Evolutionary conservation across 2,113 vertebrate genomes (phyloP).

Genomic region (Oncorhynchus kisutch): DNA sequence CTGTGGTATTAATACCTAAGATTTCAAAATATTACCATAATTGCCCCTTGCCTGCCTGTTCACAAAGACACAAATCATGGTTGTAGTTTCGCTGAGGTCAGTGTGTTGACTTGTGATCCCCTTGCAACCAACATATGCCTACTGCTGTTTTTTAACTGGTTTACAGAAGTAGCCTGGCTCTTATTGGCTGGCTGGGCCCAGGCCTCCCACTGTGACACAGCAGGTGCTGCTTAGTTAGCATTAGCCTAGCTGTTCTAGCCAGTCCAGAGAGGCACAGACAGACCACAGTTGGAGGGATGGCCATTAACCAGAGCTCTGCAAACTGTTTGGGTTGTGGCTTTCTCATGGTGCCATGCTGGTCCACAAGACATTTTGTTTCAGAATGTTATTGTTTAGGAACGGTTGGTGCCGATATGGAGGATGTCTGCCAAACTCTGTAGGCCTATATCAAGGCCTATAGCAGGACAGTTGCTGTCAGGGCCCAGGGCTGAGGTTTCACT

Average conservation of each 20-base stretch:
- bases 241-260: conserved; percentile 29
- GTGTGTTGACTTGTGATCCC: conserved; percentile 9
- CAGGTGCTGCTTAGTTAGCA: conserved; percentile 48
- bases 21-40: background rate
- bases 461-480: background rate
- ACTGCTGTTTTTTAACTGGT: conserved; percentile 40
- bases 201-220: conserved; percentile 44
- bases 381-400: background rate
- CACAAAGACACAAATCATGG: background rate
- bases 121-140: conserved; percentile 15
- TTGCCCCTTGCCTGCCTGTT: background rate
- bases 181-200: conserved; percentile 53
- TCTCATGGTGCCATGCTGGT: background rate
- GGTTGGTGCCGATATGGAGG: background rate
- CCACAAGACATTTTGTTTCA: background rate
- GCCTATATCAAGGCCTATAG: background rate
- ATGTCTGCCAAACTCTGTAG: background rate
- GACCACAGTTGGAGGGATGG: background rate
- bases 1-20: background rate
- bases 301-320: background rate
- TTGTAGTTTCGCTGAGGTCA: conserved; percentile 21
- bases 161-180: conserved; percentile 15
- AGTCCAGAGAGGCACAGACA: background rate
- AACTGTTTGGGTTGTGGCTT: background rate
- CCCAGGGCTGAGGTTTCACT: background rate